A percentile compares a stretch with the other conserved stretches of the same genome.
Evolutionary conservation across 1,140 invertebrate species (phyloP).

Genomic region (Sycophaga agraensis): DNA sequence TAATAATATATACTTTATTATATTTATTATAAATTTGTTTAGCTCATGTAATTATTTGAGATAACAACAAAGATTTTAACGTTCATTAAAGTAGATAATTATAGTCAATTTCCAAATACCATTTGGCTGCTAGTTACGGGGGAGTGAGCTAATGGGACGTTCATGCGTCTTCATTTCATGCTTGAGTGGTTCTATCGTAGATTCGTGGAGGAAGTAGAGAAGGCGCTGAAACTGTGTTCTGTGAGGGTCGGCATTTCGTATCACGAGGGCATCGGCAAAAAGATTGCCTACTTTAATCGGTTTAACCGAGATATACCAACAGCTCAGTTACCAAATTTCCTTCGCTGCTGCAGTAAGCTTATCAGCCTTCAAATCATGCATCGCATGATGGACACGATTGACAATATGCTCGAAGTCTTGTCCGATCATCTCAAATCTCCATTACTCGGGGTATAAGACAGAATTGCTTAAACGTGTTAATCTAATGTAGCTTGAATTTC

Average conservation of each 20-base stretch:
- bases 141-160: no score
- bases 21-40: not conserved
- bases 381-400: constrained; percentile 57
- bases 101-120: not conserved
- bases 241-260: constrained; percentile 47
- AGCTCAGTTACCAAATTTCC: constrained; percentile 33
- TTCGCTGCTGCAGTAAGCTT: constrained; percentile 51
- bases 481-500: not conserved
- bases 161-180: no score
- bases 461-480: not conserved
- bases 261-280: constrained; percentile 49
- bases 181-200: no score
- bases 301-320: constrained; percentile 43
- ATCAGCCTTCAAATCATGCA: constrained; percentile 59
- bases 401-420: constrained; percentile 57
- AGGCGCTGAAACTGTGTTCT: constrained; percentile 50
- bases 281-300: constrained; percentile 41
- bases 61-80: not conserved
- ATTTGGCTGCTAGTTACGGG: no score
- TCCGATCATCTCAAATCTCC: constrained; percentile 52
- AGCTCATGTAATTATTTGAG: not conserved
- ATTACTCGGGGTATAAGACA: not conserved
- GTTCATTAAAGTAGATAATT: not conserved
- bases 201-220: constrained; percentile 46
- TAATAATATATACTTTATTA: not conserved